Base-by-base conservation (phyloP, 2,888 invertebrate species). In the Cerceris rybyensis region DNA sequence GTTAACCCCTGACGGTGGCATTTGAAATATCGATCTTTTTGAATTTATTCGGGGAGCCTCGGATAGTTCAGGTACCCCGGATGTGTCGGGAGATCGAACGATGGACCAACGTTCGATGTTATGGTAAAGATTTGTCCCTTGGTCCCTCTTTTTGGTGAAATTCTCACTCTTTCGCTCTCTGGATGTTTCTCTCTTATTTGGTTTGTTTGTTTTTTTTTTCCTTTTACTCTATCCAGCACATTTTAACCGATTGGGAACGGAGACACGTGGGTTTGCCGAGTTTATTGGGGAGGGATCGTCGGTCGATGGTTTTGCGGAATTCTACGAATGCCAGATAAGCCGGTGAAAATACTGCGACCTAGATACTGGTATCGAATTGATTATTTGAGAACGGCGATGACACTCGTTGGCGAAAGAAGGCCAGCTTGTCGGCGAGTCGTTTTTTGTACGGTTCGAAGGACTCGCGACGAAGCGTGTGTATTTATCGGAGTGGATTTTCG, bases 1-100 rank as follows among this genome's bases (percentile, higher is more conserved):
- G 88, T 86, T 88, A 90, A 89, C 88, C 88, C 88, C 87, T 87
- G 85, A 80, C 75, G 80, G 72, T 84, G 82, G 84, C 83, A 85
- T 88, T 87, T 86, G 83, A 83, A 88, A 87, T 86, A 88, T 87
- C 87, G 86, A 88, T 83, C 82, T 80, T 81, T 85, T 84, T 83
- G 85, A 86, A 88, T 88, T 86, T 87, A 86, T 87, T 82, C 78
- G 81, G 70, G 75, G 82, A 82, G 88, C 85, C 85, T 85, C 28
- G 28, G 82, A 85, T 83, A 78, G 75, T 78, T 58, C 55, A 43
- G 71, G 66, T 77, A 16, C 39, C 49, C 6, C 14, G 52, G 63
- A 41, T 61, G 64, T 46, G 17, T 64, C 49, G 43, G 49, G 13
- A 13, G 54, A 13, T 49, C 68, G 64, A 55, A 46, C 58, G 61